Evolutionary conservation across 1,140 invertebrate genomes (phyloP).

Genomic region (Zaprionus ghesquierei): DNA sequence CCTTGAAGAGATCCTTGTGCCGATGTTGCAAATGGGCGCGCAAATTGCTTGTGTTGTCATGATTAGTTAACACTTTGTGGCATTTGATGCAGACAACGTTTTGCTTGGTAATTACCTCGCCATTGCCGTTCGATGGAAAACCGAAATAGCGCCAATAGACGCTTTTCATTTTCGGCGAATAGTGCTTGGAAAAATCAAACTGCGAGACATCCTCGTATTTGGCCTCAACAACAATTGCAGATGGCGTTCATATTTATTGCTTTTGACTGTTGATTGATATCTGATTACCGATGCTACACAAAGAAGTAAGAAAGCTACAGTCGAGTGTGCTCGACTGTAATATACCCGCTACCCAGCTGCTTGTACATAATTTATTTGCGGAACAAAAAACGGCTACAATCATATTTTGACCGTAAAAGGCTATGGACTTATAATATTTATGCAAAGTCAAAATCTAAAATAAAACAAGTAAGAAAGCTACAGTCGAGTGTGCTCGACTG

Average conservation of each 20-base stretch:
- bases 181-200: conserved; percentile 74
- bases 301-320: no score
- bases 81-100: conserved; percentile 86
- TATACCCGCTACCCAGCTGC: no score
- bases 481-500: no score
- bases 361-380: no score
- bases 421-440: no score
- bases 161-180: conserved; percentile 84
- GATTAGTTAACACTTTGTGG: conserved; percentile 86
- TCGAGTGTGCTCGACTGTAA: no score
- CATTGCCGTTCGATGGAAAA: conserved; percentile 86
- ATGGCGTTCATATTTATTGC: conserved; percentile 50
- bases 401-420: no score
- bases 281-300: conserved; percentile 46
- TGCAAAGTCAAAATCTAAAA: no score
- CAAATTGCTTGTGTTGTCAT: conserved; percentile 86
- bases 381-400: no score
- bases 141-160: conserved; percentile 88
- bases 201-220: conserved; percentile 72
- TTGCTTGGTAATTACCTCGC: conserved; percentile 86
- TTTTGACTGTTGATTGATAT: conserved; percentile 49
- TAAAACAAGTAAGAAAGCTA: no score
- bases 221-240: conserved; percentile 57
- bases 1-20: conserved; percentile 82
- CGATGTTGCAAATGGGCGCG: conserved; percentile 86